Conservation (phyloP, 2,797 vertebrate species). For the Gymnothorax javanicus region DNA sequence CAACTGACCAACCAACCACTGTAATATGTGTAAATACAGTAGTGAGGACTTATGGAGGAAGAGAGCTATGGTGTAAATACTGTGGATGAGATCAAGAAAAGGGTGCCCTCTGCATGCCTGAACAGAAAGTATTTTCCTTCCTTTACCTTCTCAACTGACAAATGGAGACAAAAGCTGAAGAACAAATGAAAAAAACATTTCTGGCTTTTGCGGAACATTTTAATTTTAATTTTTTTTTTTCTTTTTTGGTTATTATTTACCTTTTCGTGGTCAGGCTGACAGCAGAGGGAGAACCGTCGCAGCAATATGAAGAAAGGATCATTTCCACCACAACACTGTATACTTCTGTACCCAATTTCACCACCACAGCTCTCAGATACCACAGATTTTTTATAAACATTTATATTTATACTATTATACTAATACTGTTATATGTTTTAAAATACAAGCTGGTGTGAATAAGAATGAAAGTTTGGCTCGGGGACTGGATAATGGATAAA, state of each 20-base stretch:
- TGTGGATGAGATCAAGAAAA: constrained; percentile 78
- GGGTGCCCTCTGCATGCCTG: constrained; percentile 90
- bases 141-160: constrained; percentile 54
- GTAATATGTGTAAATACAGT: constrained; percentile 82
- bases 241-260: constrained; percentile 54
- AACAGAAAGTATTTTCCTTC: constrained; percentile 81
- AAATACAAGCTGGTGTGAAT: constrained; percentile 2
- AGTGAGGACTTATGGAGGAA: constrained; percentile 62
- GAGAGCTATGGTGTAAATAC: constrained; percentile 71
- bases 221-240: constrained; percentile 49
- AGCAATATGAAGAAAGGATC: constrained; percentile 77
- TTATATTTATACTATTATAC: constrained; percentile 20
- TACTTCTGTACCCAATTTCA: constrained; percentile 9
- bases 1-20: constrained; percentile 64
- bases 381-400: constrained; percentile 20
- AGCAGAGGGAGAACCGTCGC: constrained; percentile 75
- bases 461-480: not conserved
- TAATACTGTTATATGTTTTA: constrained; percentile 20
- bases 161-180: not conserved
- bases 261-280: constrained; percentile 55
- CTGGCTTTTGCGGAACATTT: constrained; percentile 52
- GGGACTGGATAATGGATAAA: not conserved
- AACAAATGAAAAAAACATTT: constrained; percentile 16
- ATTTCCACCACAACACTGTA: constrained; percentile 59
- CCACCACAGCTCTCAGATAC: constrained; percentile 15